These are phyloP conservation scores for Eubucco bourcierii DNA, from an alignment of 2,113 vertebrate species.

Conservation along the genomic window DNA sequence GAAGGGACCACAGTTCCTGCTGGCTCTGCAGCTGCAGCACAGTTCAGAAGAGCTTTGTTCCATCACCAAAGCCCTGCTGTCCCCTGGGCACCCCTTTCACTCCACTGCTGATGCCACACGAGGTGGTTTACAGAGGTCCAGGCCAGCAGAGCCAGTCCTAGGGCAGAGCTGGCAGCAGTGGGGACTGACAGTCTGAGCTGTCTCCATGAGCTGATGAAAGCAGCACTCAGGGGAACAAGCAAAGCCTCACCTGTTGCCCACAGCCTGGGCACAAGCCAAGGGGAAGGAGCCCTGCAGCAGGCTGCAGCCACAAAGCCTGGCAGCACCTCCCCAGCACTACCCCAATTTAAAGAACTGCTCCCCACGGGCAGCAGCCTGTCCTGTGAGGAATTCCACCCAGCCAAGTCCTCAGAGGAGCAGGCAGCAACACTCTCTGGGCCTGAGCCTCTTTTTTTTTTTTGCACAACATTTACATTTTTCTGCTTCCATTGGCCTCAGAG, in stretches of 20 bases:
- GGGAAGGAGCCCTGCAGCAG: not conserved
- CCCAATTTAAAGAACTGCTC: not conserved
- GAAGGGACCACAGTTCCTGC: not conserved
- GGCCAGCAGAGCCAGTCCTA: not conserved
- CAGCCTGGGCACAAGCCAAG: not conserved
- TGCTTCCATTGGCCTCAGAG: not conserved
- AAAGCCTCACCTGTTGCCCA: not conserved
- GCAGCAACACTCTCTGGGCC: not conserved
- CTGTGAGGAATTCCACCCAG: not conserved
- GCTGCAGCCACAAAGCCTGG: not conserved
- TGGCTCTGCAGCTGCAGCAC: not conserved
- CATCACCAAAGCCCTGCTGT: not conserved
- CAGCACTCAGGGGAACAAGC: not conserved
- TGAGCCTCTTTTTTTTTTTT: not conserved
- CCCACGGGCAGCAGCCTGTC: not conserved
- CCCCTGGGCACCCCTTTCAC: not conserved
- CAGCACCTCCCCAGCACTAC: not conserved
- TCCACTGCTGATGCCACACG: not conserved
- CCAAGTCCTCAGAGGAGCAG: not conserved
- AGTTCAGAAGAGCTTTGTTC: not conserved
- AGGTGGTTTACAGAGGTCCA: not conserved
- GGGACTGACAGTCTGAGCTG: not conserved
- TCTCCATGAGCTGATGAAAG: not conserved
- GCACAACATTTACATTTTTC: slow-evolving; percentile 44
- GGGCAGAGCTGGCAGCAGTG: not conserved